Evolutionary conservation across 2,797 vertebrate genomes (phyloP), one percentile per base, ranked within the genome.

Genomic region (Esox lucius): DNA sequence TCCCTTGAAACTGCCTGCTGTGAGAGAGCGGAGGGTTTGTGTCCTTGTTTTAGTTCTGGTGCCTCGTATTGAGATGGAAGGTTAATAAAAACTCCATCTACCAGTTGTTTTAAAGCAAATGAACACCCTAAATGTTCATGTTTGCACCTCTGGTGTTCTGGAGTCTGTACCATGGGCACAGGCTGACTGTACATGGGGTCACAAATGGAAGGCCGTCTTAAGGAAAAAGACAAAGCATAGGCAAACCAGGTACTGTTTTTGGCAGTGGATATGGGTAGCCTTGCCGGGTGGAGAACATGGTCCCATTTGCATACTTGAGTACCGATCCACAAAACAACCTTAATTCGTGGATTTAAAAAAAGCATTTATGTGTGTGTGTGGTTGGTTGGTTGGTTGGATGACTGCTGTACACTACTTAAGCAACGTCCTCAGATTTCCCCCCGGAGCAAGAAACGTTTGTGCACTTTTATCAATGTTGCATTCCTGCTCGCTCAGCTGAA

Each of bases 21-120:
- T 46, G 48, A 73, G 65, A 68, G 76, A 46, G 72, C 73, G 68
- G 19, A 8, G 53, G 51, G 42, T 59, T 80, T 59, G 19, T 31
- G 12, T 26, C 19, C 59, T 5, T 24, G 19, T n/a, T 15, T 35
- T 31, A 8, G 22, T n/a, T n/a, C 11, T 15, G 35, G 66, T 68
- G 35, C 8, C 51, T 28, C 7, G 2, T 17, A 28, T 59, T 51
- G 35, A 16, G 28, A 3, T 8, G 42, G 2, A 24, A 17, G 49
- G 51, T 39, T 71, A 7, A 61, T 15, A 71, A 31, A 8, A 33
- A 24, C 28, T 9, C 4, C 24, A n/a, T 51, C 17, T 1, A 46
- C 48, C 17, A 70, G 46, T 19, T 49, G 22, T 1, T 70, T 51
- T 70, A 24, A 24, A 51, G 22, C 15, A 51, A 48, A 49, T 15